Evolutionary conservation across 2,888 invertebrate genomes (phyloP).

Genomic region (Spatulosminthurus flaviceps): DNA sequence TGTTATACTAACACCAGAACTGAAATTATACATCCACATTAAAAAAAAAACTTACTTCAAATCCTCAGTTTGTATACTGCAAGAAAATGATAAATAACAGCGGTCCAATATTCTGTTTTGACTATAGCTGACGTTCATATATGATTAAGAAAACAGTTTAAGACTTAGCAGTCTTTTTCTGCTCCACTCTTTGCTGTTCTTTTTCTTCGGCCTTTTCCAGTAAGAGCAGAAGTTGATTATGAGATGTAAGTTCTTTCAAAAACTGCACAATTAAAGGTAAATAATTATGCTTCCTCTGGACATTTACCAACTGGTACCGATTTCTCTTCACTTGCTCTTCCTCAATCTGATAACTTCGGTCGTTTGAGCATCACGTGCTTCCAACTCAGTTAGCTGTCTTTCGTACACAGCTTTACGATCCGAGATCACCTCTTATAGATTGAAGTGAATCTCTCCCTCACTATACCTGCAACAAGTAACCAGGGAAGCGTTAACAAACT

Average conservation of each 20-base stretch:
- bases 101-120: too few relatives aligned
- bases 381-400: constrained; percentile 73
- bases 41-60: not conserved
- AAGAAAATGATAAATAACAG: too few relatives aligned
- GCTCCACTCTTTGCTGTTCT: constrained; percentile 72
- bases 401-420: constrained; percentile 88
- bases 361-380: constrained; percentile 72
- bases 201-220: constrained; percentile 89
- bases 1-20: too few relatives aligned
- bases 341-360: constrained; percentile 77
- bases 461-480: constrained; percentile 77
- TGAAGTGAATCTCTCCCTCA: constrained; percentile 98
- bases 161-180: constrained; percentile 71
- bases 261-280: constrained; percentile 95
- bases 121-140: too few relatives aligned
- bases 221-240: constrained; percentile 86
- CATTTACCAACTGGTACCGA: constrained; percentile 87
- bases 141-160: too few relatives aligned
- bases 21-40: not conserved
- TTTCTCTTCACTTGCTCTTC: constrained; percentile 86
- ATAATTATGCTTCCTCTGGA: constrained; percentile 95
- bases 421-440: constrained; percentile 95
- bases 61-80: too few relatives aligned
- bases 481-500: too few relatives aligned
- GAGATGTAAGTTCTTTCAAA: constrained; percentile 88